Evolutionary conservation across 2,797 vertebrate genomes (phyloP), one percentile per base, ranked within the genome.

Genomic region (Spizella passerina): DNA sequence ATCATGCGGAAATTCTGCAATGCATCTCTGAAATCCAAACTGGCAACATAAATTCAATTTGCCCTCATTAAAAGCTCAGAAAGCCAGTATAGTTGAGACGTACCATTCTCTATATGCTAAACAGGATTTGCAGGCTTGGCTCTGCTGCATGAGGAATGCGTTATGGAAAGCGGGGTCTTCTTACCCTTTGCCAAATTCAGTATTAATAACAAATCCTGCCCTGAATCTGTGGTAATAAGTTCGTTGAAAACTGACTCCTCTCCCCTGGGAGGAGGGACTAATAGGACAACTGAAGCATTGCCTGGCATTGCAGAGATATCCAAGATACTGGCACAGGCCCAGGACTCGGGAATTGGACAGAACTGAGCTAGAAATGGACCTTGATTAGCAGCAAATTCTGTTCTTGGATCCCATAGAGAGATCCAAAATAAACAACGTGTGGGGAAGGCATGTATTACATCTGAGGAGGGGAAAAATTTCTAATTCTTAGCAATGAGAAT

Each of bases 51-150:
- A 87, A 91, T 96, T 95, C 47, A 93, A 69, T 96, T 91, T 92
- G 87, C 70, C 60, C 52, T 94, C 73, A 68, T 91, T 85, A 92
- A 92, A 82, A 85, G 87, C 94, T 92, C 84, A 78, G 86, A 88
- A 95, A 65, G 36, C 19, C 84, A 71, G 71, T 2, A 1, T 69
- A 86, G 86, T 69, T 1, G 12, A 82, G 86, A 68, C 69, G 44
- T 93, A 83, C 82, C 39, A 8, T 92, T 89, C 72, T 86, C 82
- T 82, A 49, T 92, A 59, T 47, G 79, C 76, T 92, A 86, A 95
- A 71, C 50, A 75, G 70, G 50, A 80, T 85, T 87, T 92, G 53
- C 39, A 94, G 65, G 72, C 79, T 92, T 1, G 3, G 47, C 82
- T 94, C 24, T 43, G 89, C 72, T 86, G 72, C 6, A 6, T 75